Percentiles rank a stretch among this genome's conserved stretches.
These are phyloP conservation scores for Drosophila arizonae DNA, from an alignment of 1,140 invertebrate species.

Conservation along the genomic window DNA sequence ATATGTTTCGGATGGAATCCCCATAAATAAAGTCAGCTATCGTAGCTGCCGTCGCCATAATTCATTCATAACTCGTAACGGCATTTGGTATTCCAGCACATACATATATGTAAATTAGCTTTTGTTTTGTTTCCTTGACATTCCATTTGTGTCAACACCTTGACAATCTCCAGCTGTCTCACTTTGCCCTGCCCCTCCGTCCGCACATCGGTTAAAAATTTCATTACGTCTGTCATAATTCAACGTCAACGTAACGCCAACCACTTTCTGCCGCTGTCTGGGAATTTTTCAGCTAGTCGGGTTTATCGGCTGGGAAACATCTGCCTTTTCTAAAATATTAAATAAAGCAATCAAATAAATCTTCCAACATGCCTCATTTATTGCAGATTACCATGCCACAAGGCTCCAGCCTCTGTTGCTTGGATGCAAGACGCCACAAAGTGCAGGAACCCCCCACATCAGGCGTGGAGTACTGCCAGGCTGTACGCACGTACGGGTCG, in stretches of 20 bases:
- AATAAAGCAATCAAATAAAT: constrained; percentile 82
- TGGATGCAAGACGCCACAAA: constrained; percentile 35
- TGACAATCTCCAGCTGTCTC: constrained; percentile 33
- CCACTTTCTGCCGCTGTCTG: constrained; percentile 8
- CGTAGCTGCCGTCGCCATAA: not conserved
- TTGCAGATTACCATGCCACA: constrained; percentile 76
- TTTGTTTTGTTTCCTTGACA: constrained; percentile 7
- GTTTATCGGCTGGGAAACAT: constrained; percentile 61
- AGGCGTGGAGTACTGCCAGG: not conserved
- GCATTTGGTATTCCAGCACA: not conserved
- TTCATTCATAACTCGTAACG: constrained; percentile 3
- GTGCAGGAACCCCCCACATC: constrained; percentile 20
- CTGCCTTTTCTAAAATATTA: constrained; percentile 80
- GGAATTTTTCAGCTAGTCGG: constrained; percentile 15
- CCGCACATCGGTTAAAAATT: constrained; percentile 36
- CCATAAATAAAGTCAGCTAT: constrained; percentile 2
- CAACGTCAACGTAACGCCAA: constrained; percentile 52
- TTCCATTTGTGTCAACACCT: constrained; percentile 25
- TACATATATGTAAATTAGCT: constrained; percentile 21
- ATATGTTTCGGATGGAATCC: not conserved
- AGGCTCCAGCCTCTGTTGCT: not conserved
- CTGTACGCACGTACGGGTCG: constrained; percentile 43
- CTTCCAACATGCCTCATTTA: constrained; percentile 82
- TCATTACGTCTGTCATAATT: constrained; percentile 75
- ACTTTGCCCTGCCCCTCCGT: constrained; percentile 26